These are phyloP conservation scores for Rhamphomyia laevipes DNA, from an alignment of 2,888 invertebrate genomes.

Conservation along the genomic window DNA sequence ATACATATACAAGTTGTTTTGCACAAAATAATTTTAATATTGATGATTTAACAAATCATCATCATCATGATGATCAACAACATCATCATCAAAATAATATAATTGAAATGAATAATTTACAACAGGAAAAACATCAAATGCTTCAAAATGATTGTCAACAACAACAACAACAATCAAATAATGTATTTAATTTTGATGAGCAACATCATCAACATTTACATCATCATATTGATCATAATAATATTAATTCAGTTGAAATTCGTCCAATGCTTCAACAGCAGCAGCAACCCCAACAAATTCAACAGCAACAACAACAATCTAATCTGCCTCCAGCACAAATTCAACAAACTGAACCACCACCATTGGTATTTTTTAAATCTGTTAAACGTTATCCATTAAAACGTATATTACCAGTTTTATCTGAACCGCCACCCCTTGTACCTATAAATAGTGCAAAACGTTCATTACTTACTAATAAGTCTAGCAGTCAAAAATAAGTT, in stretches of 20 bases:
- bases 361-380: constrained; percentile 18
- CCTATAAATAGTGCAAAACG: constrained; percentile 10
- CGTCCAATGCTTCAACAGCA: background rate
- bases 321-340: background rate
- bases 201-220: background rate
- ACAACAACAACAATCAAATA: background rate
- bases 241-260: too few relatives aligned
- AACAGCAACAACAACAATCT: constrained; percentile 1
- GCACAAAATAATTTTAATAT: constrained; percentile 9
- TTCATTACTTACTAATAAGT: too few relatives aligned
- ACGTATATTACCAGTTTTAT: constrained; percentile 16
- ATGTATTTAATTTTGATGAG: too few relatives aligned
- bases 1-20: constrained; percentile 15
- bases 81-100: background rate
- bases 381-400: constrained; percentile 17
- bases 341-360: constrained; percentile 18
- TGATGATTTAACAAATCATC: constrained; percentile 4
- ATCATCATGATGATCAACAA: background rate
- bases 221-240: too few relatives aligned
- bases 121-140: background rate
- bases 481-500: too few relatives aligned
- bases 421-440: constrained; percentile 22
- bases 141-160: background rate
- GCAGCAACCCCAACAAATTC: background rate
- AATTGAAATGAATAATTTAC: background rate